Evolutionary conservation across 2,888 invertebrate species (phyloP).

Genomic region (Parasteatoda lunata): DNA sequence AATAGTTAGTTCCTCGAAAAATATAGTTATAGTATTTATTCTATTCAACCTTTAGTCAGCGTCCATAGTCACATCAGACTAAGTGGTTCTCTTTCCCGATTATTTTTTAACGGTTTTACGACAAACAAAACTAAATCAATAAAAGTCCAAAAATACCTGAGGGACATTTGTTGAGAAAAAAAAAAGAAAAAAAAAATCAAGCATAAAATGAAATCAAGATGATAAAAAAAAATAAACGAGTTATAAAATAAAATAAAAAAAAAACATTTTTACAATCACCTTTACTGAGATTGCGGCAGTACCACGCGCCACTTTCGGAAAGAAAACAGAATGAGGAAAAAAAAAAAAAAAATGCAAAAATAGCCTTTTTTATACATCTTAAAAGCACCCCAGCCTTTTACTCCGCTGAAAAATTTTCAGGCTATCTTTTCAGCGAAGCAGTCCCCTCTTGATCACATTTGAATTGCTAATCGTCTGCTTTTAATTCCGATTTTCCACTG

Average conservation of each 20-base stretch:
- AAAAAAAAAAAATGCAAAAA: not conserved
- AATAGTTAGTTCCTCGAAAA: too few species aligned
- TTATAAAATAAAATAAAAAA: slow-evolving; percentile 14
- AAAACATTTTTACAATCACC: slow-evolving; percentile 60
- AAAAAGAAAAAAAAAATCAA: not conserved
- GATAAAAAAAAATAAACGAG: not conserved
- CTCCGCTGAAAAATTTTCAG: slow-evolving; percentile 8
- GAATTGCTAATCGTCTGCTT: slow-evolving; percentile 65
- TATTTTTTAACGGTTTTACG: slow-evolving; percentile 18
- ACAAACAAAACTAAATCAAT: slow-evolving; percentile 61
- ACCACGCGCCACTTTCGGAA: slow-evolving; percentile 7
- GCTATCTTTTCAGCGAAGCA: slow-evolving; percentile 63
- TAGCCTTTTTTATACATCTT: not conserved
- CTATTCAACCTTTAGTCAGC: too few species aligned
- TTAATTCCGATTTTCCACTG: slow-evolving; percentile 66
- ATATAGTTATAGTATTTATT: too few species aligned
- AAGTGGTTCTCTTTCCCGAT: slow-evolving; percentile 3
- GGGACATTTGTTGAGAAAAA: slow-evolving; percentile 45
- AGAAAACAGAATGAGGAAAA: not conserved
- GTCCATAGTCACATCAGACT: not conserved
- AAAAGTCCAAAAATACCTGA: slow-evolving; percentile 63
- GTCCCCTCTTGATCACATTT: slow-evolving; percentile 63
- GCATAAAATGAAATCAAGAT: not conserved
- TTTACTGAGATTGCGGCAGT: slow-evolving; percentile 59
- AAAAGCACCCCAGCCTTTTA: not conserved